Base-by-base conservation (phyloP, 2,888 invertebrate species). In the Rhingia campestris region DNA sequence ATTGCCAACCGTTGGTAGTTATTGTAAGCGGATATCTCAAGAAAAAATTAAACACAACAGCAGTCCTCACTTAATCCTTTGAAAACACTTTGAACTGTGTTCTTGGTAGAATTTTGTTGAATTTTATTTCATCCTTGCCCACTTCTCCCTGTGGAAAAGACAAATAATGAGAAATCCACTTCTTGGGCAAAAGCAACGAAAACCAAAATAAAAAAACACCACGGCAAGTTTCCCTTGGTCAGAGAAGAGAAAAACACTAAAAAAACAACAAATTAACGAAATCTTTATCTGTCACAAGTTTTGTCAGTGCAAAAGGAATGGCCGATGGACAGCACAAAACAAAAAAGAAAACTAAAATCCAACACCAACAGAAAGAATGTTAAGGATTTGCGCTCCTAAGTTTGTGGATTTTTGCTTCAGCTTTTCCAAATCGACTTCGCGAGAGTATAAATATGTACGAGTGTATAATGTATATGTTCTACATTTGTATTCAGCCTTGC, bases 211-310 rank as follows among this genome's bases (percentile, higher is more conserved):
- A 64, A n/a, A 30, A 66, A 41, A 33, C 32, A n/a, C 22, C 49
- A n/a, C 30, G 49, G 6, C 9, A 30, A 22, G 22, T 22, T 22
- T 22, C 22, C 22, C 30, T 49, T 49, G 49, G 32, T 10, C 33
- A 53, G 6, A 47, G 41, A 63, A 58, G 49, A 14, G 6, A 61
- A 45, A 47, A 43, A 45, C n/a, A 6, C 32, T 45, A 30, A 63
- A 30, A 63, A 63, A 73, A 63, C 54, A 54, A 63, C 73, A 73
- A 73, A 73, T 64, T 73, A 73, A 73, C 72, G 53, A 53, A 73
- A 73, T 73, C 73, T 54, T 54, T 54, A 63, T 73, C 73, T 56
- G 73, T 73, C 73, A 73, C 73, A 63, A 73, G 73, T 63, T 64
- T 54, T 63, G 45, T 51, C 59, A 49, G 59, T 39, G n/a, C 10